phyloP scores from a whole-genome alignment of 2,113 vertebrate genomes.

The Gallinago undulata region DNA sequence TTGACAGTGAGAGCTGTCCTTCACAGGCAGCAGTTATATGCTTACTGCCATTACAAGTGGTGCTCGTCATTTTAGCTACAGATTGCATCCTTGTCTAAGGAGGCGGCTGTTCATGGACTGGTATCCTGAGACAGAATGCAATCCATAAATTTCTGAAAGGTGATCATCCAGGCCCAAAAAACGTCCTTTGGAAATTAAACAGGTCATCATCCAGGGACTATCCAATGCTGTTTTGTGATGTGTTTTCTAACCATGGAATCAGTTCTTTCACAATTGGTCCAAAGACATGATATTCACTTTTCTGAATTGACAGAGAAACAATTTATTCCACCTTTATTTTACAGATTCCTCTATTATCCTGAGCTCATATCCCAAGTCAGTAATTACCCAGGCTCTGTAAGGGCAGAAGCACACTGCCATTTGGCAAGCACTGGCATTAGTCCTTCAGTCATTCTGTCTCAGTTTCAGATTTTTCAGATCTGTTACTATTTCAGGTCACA shows the following conservation, averaged over 20 bases:
- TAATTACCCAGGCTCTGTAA: background rate
- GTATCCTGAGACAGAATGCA: background rate
- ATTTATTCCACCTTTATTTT: background rate
- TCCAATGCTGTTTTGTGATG: background rate
- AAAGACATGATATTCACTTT: background rate
- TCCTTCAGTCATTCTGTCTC: background rate
- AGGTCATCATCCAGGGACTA: background rate
- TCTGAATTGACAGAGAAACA: background rate
- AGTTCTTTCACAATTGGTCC: background rate
- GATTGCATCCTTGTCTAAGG: background rate
- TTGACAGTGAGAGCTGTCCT: slow-evolving; percentile 5
- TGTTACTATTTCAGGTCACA: background rate
- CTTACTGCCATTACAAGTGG: background rate
- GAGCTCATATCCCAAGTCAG: background rate
- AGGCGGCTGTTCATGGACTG: background rate
- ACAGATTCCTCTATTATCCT: background rate
- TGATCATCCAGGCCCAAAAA: background rate
- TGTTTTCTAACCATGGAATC: background rate
- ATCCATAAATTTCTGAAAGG: background rate
- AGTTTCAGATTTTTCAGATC: background rate
- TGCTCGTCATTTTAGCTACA: background rate
- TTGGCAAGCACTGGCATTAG: background rate
- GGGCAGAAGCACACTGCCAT: background rate
- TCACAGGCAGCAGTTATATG: background rate
- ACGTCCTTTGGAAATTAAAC: background rate